These are phyloP conservation scores for Halisarca cf. caerulea DNA, from an alignment of 37 sponge, comb jelly and placozoan species.

Conservation along the genomic window DNA sequence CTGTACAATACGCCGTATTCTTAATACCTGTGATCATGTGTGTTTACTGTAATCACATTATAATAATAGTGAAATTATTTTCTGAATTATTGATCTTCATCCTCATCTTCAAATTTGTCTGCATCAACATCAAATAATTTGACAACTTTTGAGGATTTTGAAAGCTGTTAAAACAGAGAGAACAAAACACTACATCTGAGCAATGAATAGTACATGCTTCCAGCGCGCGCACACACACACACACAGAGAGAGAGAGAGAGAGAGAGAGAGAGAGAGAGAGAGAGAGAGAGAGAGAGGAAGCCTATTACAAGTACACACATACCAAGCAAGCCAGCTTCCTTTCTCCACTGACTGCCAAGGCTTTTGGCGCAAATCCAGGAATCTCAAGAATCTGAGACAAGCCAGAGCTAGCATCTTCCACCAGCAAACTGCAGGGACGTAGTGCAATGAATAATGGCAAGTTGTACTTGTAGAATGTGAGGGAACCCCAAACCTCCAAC, in stretches of 20 bases:
- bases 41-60: too few species aligned
- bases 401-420: not conserved
- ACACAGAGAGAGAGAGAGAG: too few species aligned
- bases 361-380: conserved; percentile 30
- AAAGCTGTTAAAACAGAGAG: conserved; percentile 39
- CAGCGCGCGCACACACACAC: too few species aligned
- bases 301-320: not conserved
- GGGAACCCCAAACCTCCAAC: too few species aligned
- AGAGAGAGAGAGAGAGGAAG: not conserved
- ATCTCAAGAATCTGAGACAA: conserved; percentile 41
- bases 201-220: too few species aligned
- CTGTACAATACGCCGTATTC: too few species aligned
- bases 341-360: conserved; percentile 42
- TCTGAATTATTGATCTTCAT: not conserved
- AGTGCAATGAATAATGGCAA: too few species aligned
- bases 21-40: too few species aligned
- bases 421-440: too few species aligned
- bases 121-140: conserved; percentile 72
- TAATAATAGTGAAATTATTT: too few species aligned
- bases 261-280: not conserved
- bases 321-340: conserved; percentile 70
- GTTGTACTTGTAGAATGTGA: too few species aligned
- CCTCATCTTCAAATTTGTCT: conserved; percentile 64
- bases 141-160: conserved; percentile 40
- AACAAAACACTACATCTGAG: not conserved